These are phyloP conservation scores for Apotomis capreana DNA, from an alignment of 2,888 invertebrate genomes.

Conservation along the genomic window DNA sequence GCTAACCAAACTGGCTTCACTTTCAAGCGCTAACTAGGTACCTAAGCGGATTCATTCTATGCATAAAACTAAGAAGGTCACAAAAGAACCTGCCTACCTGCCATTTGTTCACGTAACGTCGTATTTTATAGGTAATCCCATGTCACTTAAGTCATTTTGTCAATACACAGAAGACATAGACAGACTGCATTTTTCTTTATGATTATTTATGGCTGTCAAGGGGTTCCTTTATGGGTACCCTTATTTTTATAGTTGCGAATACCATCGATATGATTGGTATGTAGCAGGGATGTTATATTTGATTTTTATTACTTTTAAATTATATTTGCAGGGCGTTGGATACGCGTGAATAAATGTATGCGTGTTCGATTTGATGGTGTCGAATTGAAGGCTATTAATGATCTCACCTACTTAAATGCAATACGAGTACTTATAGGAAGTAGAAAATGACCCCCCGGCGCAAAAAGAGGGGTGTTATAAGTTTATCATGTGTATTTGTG, in stretches of 20 bases:
- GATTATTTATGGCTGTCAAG: conserved; percentile 62
- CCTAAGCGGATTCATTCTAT: too few species aligned
- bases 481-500: too few species aligned
- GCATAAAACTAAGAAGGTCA: not conserved
- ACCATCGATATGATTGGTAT: conserved; percentile 75
- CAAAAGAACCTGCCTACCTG: not conserved
- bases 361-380: conserved; percentile 7
- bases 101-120: conserved; percentile 2
- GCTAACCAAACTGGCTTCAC: too few species aligned
- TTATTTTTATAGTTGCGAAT: conserved; percentile 70
- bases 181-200: conserved; percentile 69
- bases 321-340: conserved; percentile 22
- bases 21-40: too few species aligned
- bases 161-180: conserved; percentile 52
- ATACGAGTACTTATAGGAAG: too few species aligned
- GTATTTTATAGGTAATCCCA: not conserved
- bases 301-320: conserved; percentile 44
- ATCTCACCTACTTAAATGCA: too few species aligned
- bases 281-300: conserved; percentile 17
- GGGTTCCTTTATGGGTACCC: conserved; percentile 63
- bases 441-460: too few species aligned
- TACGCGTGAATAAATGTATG: conserved; percentile 13
- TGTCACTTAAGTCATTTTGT: not conserved
- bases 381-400: not conserved
- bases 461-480: too few species aligned